Evolutionary conservation across 2,888 invertebrate species (phyloP).

Genomic region (Charanyca ferruginea): DNA sequence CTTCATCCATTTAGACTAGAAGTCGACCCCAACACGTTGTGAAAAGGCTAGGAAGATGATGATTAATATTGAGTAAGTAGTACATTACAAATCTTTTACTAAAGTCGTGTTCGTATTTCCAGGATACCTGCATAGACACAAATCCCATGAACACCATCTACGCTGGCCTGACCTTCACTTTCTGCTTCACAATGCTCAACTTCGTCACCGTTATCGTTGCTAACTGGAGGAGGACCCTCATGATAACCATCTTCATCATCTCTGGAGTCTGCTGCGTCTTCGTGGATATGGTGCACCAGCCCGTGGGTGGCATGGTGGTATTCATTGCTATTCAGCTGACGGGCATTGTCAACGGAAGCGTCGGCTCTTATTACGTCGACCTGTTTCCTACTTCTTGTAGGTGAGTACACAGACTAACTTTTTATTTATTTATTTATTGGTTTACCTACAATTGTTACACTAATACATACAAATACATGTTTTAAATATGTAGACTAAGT

Average conservation of each 20-base stretch:
- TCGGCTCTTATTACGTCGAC: slow-evolving; percentile 66
- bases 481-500: too few relatives aligned
- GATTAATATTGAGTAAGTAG: too few relatives aligned
- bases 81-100: too few relatives aligned
- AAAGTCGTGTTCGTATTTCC: background rate
- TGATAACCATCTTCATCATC: slow-evolving; percentile 79
- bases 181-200: slow-evolving; percentile 88
- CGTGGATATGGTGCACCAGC: slow-evolving; percentile 76
- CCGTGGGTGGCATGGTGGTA: slow-evolving; percentile 52
- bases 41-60: too few relatives aligned
- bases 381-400: slow-evolving; percentile 68
- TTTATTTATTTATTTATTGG: too few relatives aligned
- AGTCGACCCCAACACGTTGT: too few relatives aligned
- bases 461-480: too few relatives aligned
- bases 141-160: slow-evolving; percentile 89
- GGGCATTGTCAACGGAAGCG: slow-evolving; percentile 60
- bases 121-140: slow-evolving; percentile 76
- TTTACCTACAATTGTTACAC: too few relatives aligned
- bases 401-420: slow-evolving; percentile 56
- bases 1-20: too few relatives aligned
- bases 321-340: slow-evolving; percentile 64
- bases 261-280: slow-evolving; percentile 87
- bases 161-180: slow-evolving; percentile 90
- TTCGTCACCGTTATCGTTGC: slow-evolving; percentile 79
- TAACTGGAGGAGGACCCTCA: slow-evolving; percentile 85